These are phyloP conservation scores for Cryptotis parvus DNA, from an alignment of 2,113 vertebrate genomes.

Conservation along the genomic window DNA sequence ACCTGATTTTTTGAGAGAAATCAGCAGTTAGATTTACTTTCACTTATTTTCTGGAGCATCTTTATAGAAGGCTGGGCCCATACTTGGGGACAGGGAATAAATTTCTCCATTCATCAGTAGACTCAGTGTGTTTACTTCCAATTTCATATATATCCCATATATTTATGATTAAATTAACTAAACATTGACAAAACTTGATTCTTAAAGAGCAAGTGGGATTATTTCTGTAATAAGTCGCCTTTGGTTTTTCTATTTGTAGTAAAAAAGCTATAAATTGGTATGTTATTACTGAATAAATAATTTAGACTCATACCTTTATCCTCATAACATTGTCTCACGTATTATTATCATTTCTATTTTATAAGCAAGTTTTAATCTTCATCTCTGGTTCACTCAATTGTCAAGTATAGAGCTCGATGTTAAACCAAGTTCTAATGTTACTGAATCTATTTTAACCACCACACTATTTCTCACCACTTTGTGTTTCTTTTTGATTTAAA, in stretches of 20 bases:
- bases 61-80: neutral
- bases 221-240: neutral
- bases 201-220: neutral
- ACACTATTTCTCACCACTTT: neutral
- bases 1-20: neutral
- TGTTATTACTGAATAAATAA: neutral
- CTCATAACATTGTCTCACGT: neutral
- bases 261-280: neutral
- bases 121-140: neutral
- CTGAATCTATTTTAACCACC: neutral
- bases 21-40: neutral
- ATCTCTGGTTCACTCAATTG: neutral
- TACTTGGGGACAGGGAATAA: neutral
- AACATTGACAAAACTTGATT: neutral
- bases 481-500: neutral
- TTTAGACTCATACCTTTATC: neutral
- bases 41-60: neutral
- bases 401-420: neutral
- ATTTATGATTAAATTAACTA: neutral
- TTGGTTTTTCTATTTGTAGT: slow-evolving; percentile 16
- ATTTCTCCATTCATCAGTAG: neutral
- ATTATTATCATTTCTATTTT: neutral
- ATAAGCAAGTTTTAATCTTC: slow-evolving; percentile 17
- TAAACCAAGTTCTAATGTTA: neutral
- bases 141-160: neutral